Evolutionary conservation across 2,113 vertebrate species (phyloP).

Genomic region (Rhabdomys dilectus): DNA sequence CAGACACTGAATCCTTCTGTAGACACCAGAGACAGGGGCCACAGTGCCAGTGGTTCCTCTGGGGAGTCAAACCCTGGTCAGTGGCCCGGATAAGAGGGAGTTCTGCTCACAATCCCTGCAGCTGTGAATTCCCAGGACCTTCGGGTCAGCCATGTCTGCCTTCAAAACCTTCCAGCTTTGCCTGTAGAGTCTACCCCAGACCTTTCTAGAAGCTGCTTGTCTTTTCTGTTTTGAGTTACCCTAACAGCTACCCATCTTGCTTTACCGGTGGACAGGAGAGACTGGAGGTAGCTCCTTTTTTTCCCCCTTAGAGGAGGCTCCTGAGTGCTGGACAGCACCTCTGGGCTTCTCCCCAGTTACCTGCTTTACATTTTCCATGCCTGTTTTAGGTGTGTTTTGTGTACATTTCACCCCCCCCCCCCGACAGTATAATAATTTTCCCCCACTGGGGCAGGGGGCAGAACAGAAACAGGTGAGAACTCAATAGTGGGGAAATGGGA

Average conservation of each 20-base stretch:
- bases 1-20: slow-evolving; percentile 57
- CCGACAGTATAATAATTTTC: neutral
- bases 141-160: neutral
- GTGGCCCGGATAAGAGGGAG: neutral
- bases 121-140: neutral
- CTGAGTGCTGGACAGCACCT: neutral
- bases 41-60: neutral
- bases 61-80: neutral
- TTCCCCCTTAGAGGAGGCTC: neutral
- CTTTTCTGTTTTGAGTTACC: neutral
- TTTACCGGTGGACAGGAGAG: neutral
- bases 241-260: accelerated
- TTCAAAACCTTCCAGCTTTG: neutral
- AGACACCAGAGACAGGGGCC: slow-evolving; percentile 47
- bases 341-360: neutral
- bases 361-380: neutral
- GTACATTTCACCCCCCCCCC: neutral
- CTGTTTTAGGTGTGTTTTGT: neutral
- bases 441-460: too few relatives aligned
- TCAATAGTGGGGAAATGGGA: neutral
- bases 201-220: neutral
- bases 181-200: neutral
- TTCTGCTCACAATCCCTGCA: neutral
- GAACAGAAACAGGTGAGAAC: neutral
- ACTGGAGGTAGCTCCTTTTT: neutral